A percentile compares a stretch with the other conserved stretches of the same genome.
phyloP scores from a whole-genome alignment of 2,113 vertebrate species.

The Anseranas semipalmata region DNA sequence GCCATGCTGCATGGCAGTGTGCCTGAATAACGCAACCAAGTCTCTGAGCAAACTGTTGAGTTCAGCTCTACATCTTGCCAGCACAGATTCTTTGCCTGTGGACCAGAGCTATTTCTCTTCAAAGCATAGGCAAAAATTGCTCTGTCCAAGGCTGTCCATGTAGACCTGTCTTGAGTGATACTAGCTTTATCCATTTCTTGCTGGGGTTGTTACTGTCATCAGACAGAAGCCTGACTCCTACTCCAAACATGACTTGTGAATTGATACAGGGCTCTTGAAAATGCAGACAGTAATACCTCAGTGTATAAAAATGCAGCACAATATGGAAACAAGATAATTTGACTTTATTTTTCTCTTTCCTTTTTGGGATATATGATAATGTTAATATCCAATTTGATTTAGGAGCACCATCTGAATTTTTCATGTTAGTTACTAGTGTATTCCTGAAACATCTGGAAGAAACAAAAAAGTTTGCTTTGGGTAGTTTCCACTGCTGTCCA shows the following conservation, averaged over 20 bases:
- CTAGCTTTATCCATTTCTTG: rapidly evolving
- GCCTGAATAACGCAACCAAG: neutral
- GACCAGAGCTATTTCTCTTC: neutral
- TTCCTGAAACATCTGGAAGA: conserved; percentile 31
- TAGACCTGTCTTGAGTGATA: neutral
- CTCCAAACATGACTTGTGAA: neutral
- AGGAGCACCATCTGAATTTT: neutral
- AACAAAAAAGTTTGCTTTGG: neutral
- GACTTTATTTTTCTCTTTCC: neutral
- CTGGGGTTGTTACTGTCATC: neutral
- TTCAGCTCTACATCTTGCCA: neutral
- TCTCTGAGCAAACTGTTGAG: neutral
- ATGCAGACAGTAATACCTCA: neutral
- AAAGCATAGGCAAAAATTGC: neutral
- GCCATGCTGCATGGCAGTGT: neutral
- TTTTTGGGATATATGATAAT: neutral
- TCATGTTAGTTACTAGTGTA: neutral
- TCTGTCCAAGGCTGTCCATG: neutral
- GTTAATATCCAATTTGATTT: neutral
- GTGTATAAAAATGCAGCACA: neutral
- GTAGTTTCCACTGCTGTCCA: neutral
- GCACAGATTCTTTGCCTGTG: neutral
- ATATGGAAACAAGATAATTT: neutral
- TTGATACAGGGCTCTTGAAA: neutral
- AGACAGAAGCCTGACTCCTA: neutral